Evolutionary conservation across 2,113 vertebrate genomes (phyloP).

Genomic region (Beaufortia kweichowensis): DNA sequence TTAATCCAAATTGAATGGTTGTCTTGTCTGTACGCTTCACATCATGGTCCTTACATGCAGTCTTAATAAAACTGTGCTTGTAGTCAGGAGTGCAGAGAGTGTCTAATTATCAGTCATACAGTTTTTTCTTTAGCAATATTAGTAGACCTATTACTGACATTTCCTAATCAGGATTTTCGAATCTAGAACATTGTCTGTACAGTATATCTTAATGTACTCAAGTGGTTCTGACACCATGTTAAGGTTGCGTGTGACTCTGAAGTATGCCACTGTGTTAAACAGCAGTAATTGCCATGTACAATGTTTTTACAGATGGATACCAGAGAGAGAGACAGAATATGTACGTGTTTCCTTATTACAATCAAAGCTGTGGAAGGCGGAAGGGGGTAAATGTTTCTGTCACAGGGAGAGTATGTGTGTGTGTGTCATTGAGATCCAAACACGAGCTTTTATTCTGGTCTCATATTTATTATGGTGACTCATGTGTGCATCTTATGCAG

Average conservation of each 20-base stretch:
- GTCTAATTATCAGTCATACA: neutral
- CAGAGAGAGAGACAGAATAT: conserved; percentile 21
- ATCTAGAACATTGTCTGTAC: neutral
- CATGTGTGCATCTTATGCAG: conserved; percentile 63
- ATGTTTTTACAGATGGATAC: conserved; percentile 25
- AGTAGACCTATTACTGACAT: neutral
- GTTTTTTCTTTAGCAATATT: neutral
- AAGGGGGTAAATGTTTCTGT: conserved; percentile 63
- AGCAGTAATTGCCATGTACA: conserved; percentile 24
- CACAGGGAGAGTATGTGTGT: conserved; percentile 57
- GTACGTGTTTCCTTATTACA: conserved; percentile 22
- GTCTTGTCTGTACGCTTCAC: too few relatives aligned
- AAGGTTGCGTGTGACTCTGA: neutral
- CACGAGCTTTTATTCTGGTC: conserved; percentile 59
- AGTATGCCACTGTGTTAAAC: conserved; percentile 13
- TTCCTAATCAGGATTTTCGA: neutral
- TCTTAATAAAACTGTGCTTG: neutral
- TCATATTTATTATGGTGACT: conserved; percentile 67
- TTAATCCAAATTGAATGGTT: too few relatives aligned
- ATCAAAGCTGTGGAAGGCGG: conserved; percentile 15
- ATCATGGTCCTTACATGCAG: too few relatives aligned
- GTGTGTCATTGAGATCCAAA: conserved; percentile 56
- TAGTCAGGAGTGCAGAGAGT: neutral
- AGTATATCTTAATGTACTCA: neutral
- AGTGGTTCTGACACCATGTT: neutral